Evolutionary conservation across 2,113 vertebrate genomes (phyloP), one percentile per base, ranked within the genome.

Genomic region (Zootoca vivipara): DNA sequence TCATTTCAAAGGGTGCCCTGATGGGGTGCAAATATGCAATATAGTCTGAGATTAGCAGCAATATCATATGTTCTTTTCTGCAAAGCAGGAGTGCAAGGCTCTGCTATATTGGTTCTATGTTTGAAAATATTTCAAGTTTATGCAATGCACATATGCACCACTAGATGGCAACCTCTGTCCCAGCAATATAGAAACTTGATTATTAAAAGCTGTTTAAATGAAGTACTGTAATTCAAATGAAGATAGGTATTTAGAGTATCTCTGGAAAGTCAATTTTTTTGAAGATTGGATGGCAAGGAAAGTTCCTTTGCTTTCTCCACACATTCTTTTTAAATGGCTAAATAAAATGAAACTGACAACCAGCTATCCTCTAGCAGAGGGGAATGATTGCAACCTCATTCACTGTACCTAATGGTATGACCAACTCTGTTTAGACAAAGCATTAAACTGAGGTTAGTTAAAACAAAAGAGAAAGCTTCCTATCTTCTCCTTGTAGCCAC

Each of bases 111-210:
- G 16, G 20, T 46, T 42, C 56, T 33, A 13, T 18, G 24, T 38
- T 9, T 46, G 28, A 46, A 82, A 56, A 35, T 33, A 52, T 33
- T 26, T 20, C 42, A 67, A 24, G 9, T 88, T 20, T 58, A 22
- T 56, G 67, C 58, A 35, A 26, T 65, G 58, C 35, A 58, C 12
- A 58, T 28, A 38, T 35, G 15, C 13, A 22, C 82, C 84, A 89
- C 72, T 42, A 86, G 89, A 86, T 78, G 84, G 33, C 35, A 75
- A 62, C 79, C 24, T 81, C 28, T 82, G 58, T 64, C 26, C 26
- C 40, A 33, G 33, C 7, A 74, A 78, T 79, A 80, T 16, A 33
- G 13, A 73, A 77, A 24, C 5, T 12, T 5, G 28, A 30, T 30
- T 73, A 30, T 8, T 67, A 9, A 62, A 62, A 62, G 58, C 58